Evolutionary conservation across 2,797 vertebrate species (phyloP), one percentile per base, ranked within the genome.

Genomic region (Uromys caudimaculatus): DNA sequence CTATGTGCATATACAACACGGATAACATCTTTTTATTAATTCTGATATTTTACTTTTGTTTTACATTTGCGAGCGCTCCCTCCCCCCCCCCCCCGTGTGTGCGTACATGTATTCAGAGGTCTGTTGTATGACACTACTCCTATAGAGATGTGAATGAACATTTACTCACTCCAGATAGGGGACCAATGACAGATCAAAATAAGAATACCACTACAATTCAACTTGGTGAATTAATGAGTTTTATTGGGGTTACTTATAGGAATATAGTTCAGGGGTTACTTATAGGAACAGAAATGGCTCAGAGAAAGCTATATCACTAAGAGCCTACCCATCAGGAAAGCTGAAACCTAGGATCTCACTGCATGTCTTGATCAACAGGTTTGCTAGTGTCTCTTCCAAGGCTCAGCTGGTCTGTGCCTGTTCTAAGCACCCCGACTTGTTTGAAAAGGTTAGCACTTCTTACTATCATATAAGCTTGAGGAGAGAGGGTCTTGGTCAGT

Each of bases 31-130:
- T 76, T 76, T 87, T 24, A n/a, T 54, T 67, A 82, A 58, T 93
- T 95, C 47, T 92, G 60, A n/a, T 47, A 90, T 58, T 54, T 94
- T 90, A 50, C 44, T 94, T 90, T 73, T 86, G n/a, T 94, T 92
- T 78, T 58, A 83, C 90, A 62, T 71, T 54, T 54, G 14, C 7
- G 12, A 3, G 12, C 16, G 29, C 73, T 29, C 11, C 29, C n/a
- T 56, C 32, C 71, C 24, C 73, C 23, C 10, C 38, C 71, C 38
- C 38, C 24, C 38, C 35, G 16, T 13, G 19, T 24, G 19, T n/a
- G 3, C 38, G 2, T 52, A 9, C 6, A 17, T 67, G 29, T 6
- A 24, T 27, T 9, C 27, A 12, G 64, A n/a, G 11, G 13, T 85
- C 62, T 50, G 17, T 67, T 85, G 44, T 85, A 21, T 67, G 11